Evolutionary conservation across 2,888 invertebrate species (phyloP), one percentile per base, ranked within the genome.

Genomic region (Drosophila multiciliata): DNA sequence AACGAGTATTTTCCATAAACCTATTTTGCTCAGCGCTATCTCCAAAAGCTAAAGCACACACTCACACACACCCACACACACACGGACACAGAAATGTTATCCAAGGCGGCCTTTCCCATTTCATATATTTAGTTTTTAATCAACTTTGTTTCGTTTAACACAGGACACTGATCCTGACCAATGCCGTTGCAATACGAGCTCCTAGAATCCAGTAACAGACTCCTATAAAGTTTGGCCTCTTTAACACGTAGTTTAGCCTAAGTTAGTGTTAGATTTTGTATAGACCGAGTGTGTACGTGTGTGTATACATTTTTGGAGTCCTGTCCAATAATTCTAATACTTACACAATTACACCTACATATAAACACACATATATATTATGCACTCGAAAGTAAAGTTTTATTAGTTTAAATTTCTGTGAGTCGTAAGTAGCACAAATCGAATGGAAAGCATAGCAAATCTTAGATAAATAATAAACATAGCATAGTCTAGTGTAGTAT

Each of bases 391-490:
- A 33, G 57, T 68, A 75, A 78, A 64, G 65, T 84, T 85, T 84
- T 85, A 79, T 84, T 85, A 87, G 84, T 77, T 87, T 89, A 78
- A 73, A 87, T 73, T 77, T 80, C 72, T 73, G 85, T 69, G 73
- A 87, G 77, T 85, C 83, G 73, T 78, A 85, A 84, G 85, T 82
- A 85, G 90, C 89, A 85, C 89, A 87, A 87, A 62, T 63, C 68
- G 69, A 72, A 84, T 63, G 73, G 33, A 65, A 66, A 72, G 67
- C 65, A 69, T 87, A 84, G 89, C 74, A 84, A 87, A 89, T 76
- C 73, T 84, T 85, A 84, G 89, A 64, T 82, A 87, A 75, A 68
- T 73, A 73, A 77, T 40, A 61, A 62, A 68, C 33, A 67, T 83
- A 78, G 83, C 62, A 48, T 87, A 89, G 69, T 65, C 58, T 85